A percentile compares a stretch with the other conserved stretches of the same genome.
Evolutionary conservation across 2,888 invertebrate genomes (phyloP).

Genomic region (Auanema freiburgensis): DNA sequence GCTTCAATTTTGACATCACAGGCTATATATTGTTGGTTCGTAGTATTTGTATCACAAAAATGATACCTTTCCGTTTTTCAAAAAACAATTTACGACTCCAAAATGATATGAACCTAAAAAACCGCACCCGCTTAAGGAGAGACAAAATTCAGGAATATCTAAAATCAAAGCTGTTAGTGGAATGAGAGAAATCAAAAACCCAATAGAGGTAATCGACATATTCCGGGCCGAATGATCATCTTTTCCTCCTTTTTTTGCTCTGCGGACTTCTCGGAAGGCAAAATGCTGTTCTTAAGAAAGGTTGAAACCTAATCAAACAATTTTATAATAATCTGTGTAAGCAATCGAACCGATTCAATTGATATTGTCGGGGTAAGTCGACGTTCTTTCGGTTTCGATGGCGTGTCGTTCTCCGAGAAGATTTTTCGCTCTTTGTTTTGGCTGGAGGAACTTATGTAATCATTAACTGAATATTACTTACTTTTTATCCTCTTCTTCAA

Average conservation of each 20-base stretch:
- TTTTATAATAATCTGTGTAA: too few relatives aligned
- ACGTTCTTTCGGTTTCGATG: too few relatives aligned
- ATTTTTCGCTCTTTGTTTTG: too few relatives aligned
- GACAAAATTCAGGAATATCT: constrained; percentile 17
- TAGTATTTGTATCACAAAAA: not conserved
- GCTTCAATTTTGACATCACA: constrained; percentile 37
- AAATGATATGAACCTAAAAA: constrained; percentile 61
- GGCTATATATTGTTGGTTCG: constrained; percentile 10
- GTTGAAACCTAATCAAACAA: constrained; percentile 10
- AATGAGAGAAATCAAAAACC: constrained; percentile 6
- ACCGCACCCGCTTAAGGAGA: constrained; percentile 58
- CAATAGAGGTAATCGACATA: constrained; percentile 21
- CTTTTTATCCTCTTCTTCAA: too few relatives aligned
- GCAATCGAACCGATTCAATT: too few relatives aligned
- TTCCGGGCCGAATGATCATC: constrained; percentile 20
- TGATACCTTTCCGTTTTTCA: constrained; percentile 49
- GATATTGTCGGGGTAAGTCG: too few relatives aligned
- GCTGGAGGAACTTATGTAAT: too few relatives aligned
- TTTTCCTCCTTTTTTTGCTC: constrained; percentile 13
- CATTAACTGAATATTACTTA: too few relatives aligned
- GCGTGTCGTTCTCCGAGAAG: too few relatives aligned
- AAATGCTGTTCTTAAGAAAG: constrained; percentile 7
- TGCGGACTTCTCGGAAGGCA: constrained; percentile 7
- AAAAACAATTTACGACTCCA: constrained; percentile 55
- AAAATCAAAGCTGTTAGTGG: not conserved